Base-by-base conservation (phyloP, 2,888 invertebrate genomes). In the Dusona sp. region DNA sequence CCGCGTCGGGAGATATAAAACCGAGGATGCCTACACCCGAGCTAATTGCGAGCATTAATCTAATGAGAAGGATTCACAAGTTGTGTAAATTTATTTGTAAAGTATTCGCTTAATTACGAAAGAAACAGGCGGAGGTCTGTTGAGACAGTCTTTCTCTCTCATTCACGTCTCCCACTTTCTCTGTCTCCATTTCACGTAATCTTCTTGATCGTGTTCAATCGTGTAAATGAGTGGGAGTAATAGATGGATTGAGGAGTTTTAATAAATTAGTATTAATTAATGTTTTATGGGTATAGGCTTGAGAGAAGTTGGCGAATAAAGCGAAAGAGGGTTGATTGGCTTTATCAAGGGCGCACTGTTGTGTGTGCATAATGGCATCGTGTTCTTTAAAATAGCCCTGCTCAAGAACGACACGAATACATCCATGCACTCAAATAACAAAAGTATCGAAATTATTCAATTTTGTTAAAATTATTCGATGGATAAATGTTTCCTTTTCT, bases 31-130 rank as follows among this genome's bases (percentile, higher is more conserved):
- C 83, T 88, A 75, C 79, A 75, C 72, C n/a, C 72, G 51, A 86
- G 91, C 91, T 92, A 92, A 92, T 92, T 92, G 91, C 92, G 88
- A 90, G 90, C 91, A 91, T 92, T 92, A 91, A 92, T 92, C 92
- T 90, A 91, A 90, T 90, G 90, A 89, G 92, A 92, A 92, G 90
- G 92, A 92, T 92, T 92, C 92, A 92, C 90, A 89, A 90, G 90
- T 89, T 89, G 88, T 90, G 92, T 90, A 91, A 92, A 92, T 92
- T 92, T 92, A 92, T 92, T 92, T 90, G 89, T 90, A 85, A 90
- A 90, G 89, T 90, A 90, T 87, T 88, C 89, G 90, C 92, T 92
- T 91, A 92, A 92, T 92, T 92, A 91, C 91, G 87, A 38, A 68
- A 22, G 42, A 68, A 54, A 38, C 38, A 78, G 16, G 22, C 38